Percentiles rank a stretch among this genome's conserved stretches.
Evolutionary conservation across 2,797 vertebrate genomes (phyloP).

Genomic region (Petrocephalus schoutedeni): DNA sequence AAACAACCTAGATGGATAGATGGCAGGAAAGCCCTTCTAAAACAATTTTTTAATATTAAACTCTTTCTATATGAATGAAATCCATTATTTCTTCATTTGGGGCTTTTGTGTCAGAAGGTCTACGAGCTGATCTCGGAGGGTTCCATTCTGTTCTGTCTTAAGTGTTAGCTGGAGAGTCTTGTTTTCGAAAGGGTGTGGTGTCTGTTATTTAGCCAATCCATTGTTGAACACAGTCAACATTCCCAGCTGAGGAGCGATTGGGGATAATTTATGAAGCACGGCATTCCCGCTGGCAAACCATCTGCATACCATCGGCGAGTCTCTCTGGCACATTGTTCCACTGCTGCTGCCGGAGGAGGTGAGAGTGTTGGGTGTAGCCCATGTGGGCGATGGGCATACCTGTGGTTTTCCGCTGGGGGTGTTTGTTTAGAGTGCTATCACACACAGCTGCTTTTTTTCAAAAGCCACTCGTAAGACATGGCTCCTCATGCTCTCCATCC

Average conservation of each 20-base stretch:
- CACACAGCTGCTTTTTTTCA: conserved; percentile 76
- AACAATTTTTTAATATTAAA: not conserved
- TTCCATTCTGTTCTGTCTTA: not conserved
- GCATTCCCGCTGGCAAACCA: not conserved
- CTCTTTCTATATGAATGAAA: not conserved
- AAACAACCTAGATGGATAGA: no score
- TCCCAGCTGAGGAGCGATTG: conserved; percentile 6
- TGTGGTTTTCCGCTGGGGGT: conserved; percentile 82
- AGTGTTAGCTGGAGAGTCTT: not conserved
- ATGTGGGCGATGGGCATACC: conserved; percentile 31
- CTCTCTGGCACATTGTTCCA: not conserved
- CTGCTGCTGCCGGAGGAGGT: not conserved
- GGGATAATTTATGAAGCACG: not conserved
- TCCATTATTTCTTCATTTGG: not conserved
- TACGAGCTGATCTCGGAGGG: not conserved
- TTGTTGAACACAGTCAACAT: not conserved
- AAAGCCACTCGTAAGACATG: conserved; percentile 43
- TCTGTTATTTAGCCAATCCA: not conserved
- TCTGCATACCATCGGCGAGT: not conserved
- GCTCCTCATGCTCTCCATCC: no score
- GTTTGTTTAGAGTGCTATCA: conserved; percentile 92
- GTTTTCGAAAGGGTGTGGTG: not conserved
- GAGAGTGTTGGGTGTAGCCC: not conserved
- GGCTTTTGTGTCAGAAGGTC: not conserved
- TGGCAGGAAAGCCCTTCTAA: no score